Evolutionary conservation across 2,113 vertebrate species (phyloP).

Genomic region (Lucifuga dentata): DNA sequence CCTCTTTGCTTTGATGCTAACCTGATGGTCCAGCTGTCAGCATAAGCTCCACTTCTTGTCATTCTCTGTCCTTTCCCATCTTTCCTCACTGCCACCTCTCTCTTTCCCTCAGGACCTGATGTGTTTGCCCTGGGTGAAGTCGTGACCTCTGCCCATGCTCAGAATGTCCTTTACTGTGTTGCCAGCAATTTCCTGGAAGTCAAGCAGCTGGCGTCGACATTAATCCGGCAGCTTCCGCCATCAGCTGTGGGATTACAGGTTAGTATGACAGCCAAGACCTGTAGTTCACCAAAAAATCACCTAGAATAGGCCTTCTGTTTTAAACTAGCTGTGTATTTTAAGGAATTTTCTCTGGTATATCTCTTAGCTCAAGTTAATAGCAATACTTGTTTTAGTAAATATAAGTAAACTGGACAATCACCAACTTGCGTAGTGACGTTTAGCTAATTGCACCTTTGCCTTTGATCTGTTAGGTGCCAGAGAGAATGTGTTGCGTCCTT

Average conservation of each 20-base stretch:
- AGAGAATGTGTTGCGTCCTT: constrained; percentile 80
- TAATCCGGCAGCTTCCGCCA: constrained; percentile 87
- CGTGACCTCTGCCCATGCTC: constrained; percentile 83
- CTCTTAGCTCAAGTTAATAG: too few relatives aligned
- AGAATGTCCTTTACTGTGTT: constrained; percentile 88
- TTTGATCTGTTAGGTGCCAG: constrained; percentile 74
- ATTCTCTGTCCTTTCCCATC: neutral
- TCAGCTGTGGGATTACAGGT: constrained; percentile 87
- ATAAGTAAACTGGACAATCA: neutral
- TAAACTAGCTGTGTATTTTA: too few relatives aligned
- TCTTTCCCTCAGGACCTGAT: constrained; percentile 58
- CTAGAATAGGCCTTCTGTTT: too few relatives aligned
- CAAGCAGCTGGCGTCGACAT: constrained; percentile 87
- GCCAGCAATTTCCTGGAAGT: constrained; percentile 96
- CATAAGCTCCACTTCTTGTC: neutral
- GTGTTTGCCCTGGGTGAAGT: constrained; percentile 86
- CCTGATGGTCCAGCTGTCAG: constrained; percentile 12
- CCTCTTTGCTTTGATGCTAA: constrained; percentile 21
- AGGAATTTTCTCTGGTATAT: too few relatives aligned
- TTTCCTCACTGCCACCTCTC: neutral
- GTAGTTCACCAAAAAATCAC: too few relatives aligned
- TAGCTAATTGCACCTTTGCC: neutral
- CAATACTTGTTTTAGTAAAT: too few relatives aligned
- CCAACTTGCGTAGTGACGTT: neutral
- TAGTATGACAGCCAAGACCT: constrained; percentile 13